phyloP scores from a whole-genome alignment of 1,140 invertebrate genomes.

The Drosophila arawakana region DNA sequence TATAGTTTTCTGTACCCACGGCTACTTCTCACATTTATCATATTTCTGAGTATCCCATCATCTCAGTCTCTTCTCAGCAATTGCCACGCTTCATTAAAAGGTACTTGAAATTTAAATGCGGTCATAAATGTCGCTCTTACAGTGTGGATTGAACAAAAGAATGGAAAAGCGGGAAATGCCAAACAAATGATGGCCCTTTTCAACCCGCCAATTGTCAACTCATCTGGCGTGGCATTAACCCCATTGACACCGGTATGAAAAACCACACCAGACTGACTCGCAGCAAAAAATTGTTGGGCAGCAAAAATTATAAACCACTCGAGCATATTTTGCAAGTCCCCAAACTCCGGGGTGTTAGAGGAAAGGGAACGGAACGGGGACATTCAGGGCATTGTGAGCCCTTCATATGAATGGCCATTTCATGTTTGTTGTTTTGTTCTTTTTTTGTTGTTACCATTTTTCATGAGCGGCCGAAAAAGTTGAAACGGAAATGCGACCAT shows the following conservation, averaged over 20 bases:
- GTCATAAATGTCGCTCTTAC: conserved; percentile 55
- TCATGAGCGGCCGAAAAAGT: conserved; percentile 62
- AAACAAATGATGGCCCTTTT: conserved; percentile 66
- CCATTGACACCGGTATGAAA: conserved; percentile 43
- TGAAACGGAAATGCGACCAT: conserved; percentile 73
- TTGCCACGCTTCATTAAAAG: conserved; percentile 60
- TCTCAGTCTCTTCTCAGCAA: conserved; percentile 2
- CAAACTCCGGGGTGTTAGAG: background rate
- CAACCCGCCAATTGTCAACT: conserved; percentile 71
- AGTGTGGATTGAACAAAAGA: conserved; percentile 6
- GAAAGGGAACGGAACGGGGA: too few species aligned
- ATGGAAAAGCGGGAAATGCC: conserved; percentile 40
- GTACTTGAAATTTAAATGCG: conserved; percentile 66
- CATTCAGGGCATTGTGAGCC: background rate
- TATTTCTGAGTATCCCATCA: background rate
- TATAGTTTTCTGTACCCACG: too few species aligned
- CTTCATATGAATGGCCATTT: conserved; percentile 31
- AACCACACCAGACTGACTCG: conserved; percentile 23
- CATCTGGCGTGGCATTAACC: conserved; percentile 65
- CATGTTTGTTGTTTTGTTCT: conserved; percentile 15
- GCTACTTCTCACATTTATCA: background rate
- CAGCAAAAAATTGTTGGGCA: conserved; percentile 64
- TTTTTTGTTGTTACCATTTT: conserved; percentile 48
- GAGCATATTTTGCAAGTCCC: conserved; percentile 73
- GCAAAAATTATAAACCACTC: conserved; percentile 77